Conservation (phyloP, 2,888 invertebrate species). For the Tenthredo scrophulariae region DNA sequence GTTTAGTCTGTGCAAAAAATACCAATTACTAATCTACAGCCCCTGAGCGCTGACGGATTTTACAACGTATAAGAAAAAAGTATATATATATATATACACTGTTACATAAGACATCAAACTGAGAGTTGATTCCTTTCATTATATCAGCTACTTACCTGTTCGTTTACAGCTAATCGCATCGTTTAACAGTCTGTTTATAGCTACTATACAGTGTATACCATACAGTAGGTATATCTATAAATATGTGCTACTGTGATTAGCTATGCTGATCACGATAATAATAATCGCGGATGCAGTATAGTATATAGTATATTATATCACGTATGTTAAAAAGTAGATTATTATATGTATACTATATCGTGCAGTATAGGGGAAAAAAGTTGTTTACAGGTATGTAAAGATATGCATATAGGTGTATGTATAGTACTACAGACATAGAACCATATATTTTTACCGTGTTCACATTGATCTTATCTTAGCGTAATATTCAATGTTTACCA, state of each 20-base stretch:
- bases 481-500: slow-evolving; percentile 7
- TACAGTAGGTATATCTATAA: background rate
- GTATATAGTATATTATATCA: background rate
- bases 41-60: background rate
- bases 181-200: slow-evolving; percentile 13
- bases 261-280: background rate
- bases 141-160: background rate
- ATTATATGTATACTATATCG: background rate
- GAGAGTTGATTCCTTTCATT: background rate
- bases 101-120: background rate
- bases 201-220: background rate
- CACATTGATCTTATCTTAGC: slow-evolving; percentile 17
- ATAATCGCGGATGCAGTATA: background rate
- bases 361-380: background rate
- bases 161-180: background rate
- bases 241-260: background rate
- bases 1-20: background rate
- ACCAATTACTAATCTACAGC: background rate
- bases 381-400: background rate
- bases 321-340: background rate
- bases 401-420: background rate
- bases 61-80: background rate
- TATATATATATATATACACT: background rate
- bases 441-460: slow-evolving; percentile 3
- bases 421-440: background rate